Evolutionary conservation across 2,797 vertebrate genomes (phyloP), one percentile per base, ranked within the genome.

Genomic region (Trachops cirrhosus): DNA sequence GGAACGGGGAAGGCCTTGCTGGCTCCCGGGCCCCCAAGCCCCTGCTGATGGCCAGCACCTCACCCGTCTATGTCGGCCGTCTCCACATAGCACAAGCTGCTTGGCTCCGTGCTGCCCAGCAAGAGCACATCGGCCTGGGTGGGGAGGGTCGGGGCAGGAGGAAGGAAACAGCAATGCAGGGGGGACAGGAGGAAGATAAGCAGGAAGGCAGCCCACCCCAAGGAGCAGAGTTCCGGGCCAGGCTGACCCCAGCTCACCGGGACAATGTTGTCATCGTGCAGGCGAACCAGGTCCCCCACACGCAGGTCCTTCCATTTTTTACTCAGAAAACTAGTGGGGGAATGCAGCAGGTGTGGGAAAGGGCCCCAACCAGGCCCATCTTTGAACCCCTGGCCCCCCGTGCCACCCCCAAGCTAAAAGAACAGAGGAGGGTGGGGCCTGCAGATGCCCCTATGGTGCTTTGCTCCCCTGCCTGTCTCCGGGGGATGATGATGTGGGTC

Each of bases 41-140:
- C 86, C 39, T 32, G 0, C 1, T 3, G 48, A 41, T 9, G 34
- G 41, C 4, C 50, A 6, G 11, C 2, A 8, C 19, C 84, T 97
- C 98, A 99, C 99, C 99, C 99, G 0, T 99, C 99, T 0, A 99
- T 99, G 97, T 99, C 99, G 0, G 99, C 99, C 0, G 99, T 99
- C 98, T 99, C 99, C 97, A 99, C 98, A 0, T 99, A 99, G 98
- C 99, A 99, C 88, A 99, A 96, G 97, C 99, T 99, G 98, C 99
- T 99, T 96, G 99, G 99, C 97, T 99, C 99, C 0, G 99, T 99
- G 97, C 99, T 99, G 97, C 98, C 98, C 80, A 99, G 98, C 82
- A 99, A 97, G 59, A 99, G 98, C 96, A 99, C 78, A 94, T 99
- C 99, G 0, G 99, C 99, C 99, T 99, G 83, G 48, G 9, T 11